phyloP scores from a whole-genome alignment of 2,888 invertebrate genomes.

The Pristionchus arcanus region DNA sequence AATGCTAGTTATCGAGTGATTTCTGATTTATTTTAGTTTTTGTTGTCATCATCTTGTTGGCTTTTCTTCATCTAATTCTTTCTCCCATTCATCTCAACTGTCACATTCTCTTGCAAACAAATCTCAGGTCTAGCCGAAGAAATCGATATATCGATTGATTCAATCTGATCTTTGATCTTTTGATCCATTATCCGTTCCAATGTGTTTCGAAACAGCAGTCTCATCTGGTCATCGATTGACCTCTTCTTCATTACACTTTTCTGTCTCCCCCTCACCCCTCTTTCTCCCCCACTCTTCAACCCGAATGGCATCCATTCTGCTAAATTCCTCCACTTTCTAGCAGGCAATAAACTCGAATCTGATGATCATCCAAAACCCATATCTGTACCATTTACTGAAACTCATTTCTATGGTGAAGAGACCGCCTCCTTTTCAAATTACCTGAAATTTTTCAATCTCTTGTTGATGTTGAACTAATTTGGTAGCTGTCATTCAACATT shows the following conservation, averaged over 20 bases:
- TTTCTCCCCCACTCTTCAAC: not conserved
- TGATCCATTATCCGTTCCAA: not conserved
- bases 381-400: not conserved
- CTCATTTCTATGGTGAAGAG: too few relatives aligned
- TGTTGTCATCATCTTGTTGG: not conserved
- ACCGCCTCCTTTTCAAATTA: too few relatives aligned
- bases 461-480: not conserved
- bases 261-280: conserved; percentile 32
- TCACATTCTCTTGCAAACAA: conserved; percentile 8
- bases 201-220: not conserved
- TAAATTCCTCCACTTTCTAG: not conserved
- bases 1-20: not conserved
- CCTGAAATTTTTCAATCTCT: too few relatives aligned
- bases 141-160: not conserved
- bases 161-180: conserved; percentile 24
- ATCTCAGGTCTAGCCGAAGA: not conserved
- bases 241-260: conserved; percentile 45
- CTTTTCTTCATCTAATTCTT: not conserved
- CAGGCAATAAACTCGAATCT: not conserved
- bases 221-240: conserved; percentile 52
- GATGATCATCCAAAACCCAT: not conserved
- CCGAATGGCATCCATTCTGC: conserved; percentile 14
- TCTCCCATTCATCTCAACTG: not conserved
- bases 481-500: not conserved
- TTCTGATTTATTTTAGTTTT: not conserved